Base-by-base conservation (phyloP, 2,113 vertebrate species). In the Beaufortia kweichowensis region DNA sequence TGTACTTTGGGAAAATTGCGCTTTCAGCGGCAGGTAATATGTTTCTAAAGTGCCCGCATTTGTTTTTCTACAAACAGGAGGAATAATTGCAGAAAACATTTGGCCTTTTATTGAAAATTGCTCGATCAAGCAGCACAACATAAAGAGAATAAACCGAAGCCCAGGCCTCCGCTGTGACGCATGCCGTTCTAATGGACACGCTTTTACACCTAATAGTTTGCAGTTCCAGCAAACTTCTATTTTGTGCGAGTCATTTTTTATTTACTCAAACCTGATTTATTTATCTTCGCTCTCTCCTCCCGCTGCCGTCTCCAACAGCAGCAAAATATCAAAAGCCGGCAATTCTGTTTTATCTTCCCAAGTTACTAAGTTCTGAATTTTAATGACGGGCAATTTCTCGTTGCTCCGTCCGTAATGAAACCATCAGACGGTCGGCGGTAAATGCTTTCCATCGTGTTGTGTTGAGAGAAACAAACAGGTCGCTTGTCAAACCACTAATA, bases 231-330 rank as follows among this genome's bases (percentile, higher is more conserved):
- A 29, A 61, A 73, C 39, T 60, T 60, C 3, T 73, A 61, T 61
- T 73, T 61, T 73, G 70, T 61, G 57, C 24, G 26, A 46, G 0
- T 61, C 26, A 73, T 73, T 73, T 60, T 31, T 73, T 73, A 73
- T 73, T 73, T 73, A 73, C 70, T 61, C 17, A 29, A 46, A 29
- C 39, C 70, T 73, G 70, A 73, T 73, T 73, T 73, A 73, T 73
- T 73, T 73, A 73, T 73, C 56, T 46, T 23, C 39, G 0, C 70
- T 41, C 53, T 72, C 69, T 72, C 69, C 28, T 39, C 23, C 56
- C 39, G 15, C 10, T 53, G 21, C 33, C 69, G 17, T 73, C 26
- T 61, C 24, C 26, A 29, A 23, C 53, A 46, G 3, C 53, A 57
- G 53, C 15, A 4, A 73, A 61, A 73, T 73, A 73, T 73, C 70